Evolutionary conservation across 2,113 vertebrate genomes (phyloP).

Genomic region (Apaloderma vittatum): DNA sequence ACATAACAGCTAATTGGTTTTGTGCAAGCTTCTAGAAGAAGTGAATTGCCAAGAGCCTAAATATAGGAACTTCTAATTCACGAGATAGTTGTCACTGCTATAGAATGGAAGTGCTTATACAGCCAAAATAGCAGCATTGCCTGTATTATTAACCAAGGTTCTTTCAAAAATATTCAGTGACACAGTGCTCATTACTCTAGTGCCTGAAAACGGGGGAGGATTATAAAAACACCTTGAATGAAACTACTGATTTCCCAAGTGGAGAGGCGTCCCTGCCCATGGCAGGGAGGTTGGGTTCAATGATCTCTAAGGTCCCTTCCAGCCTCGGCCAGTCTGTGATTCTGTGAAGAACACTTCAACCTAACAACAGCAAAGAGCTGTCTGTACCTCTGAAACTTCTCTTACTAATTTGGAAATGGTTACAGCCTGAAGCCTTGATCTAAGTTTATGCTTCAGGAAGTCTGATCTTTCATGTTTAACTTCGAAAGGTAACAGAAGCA

Average conservation of each 20-base stretch:
- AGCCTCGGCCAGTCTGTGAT: too few species aligned
- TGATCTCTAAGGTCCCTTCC: too few species aligned
- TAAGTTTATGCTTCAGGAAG: neutral
- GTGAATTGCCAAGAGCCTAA: neutral
- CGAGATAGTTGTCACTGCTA: neutral
- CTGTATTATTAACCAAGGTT: neutral
- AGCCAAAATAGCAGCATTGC: neutral
- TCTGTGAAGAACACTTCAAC: neutral
- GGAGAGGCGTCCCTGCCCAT: too few species aligned
- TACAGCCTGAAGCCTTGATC: neutral
- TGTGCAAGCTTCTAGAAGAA: slow-evolving; percentile 11
- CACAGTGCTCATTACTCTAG: neutral
- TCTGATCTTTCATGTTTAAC: neutral
- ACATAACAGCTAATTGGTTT: neutral
- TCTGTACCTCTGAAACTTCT: neutral
- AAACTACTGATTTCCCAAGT: neutral
- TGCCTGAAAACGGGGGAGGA: neutral
- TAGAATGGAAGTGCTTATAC: slow-evolving; percentile 1
- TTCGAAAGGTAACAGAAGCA: neutral
- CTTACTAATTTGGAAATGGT: neutral
- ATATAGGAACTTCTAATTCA: slow-evolving; percentile 4
- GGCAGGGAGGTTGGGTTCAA: too few species aligned
- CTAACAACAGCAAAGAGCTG: neutral
- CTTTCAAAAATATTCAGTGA: neutral
- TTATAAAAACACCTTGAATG: neutral